Evolutionary conservation across 2,888 invertebrate species (phyloP).

Genomic region (Metallyticus violacea): DNA sequence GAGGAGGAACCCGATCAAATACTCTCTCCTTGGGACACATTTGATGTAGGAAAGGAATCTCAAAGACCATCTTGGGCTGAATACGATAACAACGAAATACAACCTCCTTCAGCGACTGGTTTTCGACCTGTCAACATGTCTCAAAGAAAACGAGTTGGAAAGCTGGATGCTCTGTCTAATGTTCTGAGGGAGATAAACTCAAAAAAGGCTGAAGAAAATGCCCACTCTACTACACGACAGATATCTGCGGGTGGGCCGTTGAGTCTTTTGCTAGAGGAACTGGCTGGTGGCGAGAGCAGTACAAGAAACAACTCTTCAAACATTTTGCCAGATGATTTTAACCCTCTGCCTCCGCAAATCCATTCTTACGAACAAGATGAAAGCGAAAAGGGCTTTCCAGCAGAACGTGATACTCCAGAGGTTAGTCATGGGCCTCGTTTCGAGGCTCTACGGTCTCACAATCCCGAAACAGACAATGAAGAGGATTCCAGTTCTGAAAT

Average conservation of each 20-base stretch:
- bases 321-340: neutral
- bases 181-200: neutral
- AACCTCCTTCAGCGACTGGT: no score
- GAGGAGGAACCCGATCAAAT: no score
- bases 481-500: no score
- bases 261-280: no score
- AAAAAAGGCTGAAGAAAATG: neutral
- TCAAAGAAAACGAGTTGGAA: neutral
- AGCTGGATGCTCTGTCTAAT: neutral
- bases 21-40: no score
- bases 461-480: neutral
- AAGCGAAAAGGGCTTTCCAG: neutral
- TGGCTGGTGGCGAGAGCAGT: no score
- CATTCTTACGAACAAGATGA: neutral
- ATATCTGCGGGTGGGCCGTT: neutral
- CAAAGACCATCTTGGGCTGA: neutral
- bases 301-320: neutral
- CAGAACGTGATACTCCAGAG: neutral
- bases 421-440: neutral
- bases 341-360: neutral
- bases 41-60: no score
- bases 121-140: neutral
- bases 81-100: neutral
- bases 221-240: neutral
- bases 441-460: neutral